A percentile compares a stretch with the other conserved stretches of the same genome.
These are phyloP conservation scores for Paraescarpia echinospica DNA, from an alignment of 1,140 invertebrate genomes.

Conservation along the genomic window DNA sequence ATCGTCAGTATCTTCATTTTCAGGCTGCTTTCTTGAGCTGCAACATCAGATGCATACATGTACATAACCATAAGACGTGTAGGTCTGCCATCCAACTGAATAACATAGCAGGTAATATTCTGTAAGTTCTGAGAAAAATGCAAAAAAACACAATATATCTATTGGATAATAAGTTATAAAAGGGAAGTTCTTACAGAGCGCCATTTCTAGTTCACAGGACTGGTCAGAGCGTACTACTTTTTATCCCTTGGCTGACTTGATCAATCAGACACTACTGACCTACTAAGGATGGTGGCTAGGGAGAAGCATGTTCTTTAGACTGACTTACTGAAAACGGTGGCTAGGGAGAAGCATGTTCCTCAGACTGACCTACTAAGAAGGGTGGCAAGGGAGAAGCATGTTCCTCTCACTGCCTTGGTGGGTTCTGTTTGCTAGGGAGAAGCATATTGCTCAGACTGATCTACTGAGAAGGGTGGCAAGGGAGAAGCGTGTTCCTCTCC, in stretches of 20 bases:
- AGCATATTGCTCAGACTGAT: constrained; percentile 59
- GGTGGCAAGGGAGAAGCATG: constrained; percentile 79
- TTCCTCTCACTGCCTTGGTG: constrained; percentile 69
- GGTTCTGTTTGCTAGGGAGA: constrained; percentile 76
- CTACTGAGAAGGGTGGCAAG: constrained; percentile 83
- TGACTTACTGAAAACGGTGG: too few relatives aligned
- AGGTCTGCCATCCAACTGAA: too few relatives aligned
- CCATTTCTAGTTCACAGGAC: too few relatives aligned
- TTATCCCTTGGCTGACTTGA: too few relatives aligned
- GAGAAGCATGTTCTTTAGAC: constrained; percentile 19
- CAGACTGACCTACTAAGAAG: constrained; percentile 75
- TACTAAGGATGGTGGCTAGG: too few relatives aligned
- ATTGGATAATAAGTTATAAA: too few relatives aligned
- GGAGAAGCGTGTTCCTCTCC: constrained; percentile 68
- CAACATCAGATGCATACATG: background rate
- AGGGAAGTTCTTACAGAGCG: too few relatives aligned
- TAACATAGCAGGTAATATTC: too few relatives aligned
- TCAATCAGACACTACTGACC: too few relatives aligned
- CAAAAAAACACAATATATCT: too few relatives aligned
- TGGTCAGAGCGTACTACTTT: too few relatives aligned
- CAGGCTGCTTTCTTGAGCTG: constrained; percentile 30
- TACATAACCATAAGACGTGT: constrained; percentile 25
- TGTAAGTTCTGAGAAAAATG: too few relatives aligned
- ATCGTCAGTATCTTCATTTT: constrained; percentile 51
- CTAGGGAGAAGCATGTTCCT: constrained; percentile 23